Evolutionary conservation across 2,797 vertebrate genomes (phyloP), one percentile per base, ranked within the genome.

Genomic region (Melanogrammus aeglefinus): DNA sequence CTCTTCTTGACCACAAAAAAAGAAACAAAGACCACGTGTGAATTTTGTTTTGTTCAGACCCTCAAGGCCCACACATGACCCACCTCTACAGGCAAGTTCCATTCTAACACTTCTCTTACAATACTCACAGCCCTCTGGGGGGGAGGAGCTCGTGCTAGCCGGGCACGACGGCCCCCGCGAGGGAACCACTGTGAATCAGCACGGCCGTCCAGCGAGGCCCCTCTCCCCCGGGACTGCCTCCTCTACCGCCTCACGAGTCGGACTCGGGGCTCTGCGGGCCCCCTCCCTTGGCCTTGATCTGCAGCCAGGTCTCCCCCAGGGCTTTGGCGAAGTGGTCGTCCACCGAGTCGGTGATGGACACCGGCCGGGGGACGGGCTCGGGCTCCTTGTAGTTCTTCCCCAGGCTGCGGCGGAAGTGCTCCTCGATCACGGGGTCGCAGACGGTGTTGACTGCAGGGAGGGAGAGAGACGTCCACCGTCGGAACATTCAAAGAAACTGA

Each of bases 251-350:
- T 93, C 96, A 94, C 0, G 94, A 92, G 76, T 96, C 95, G 0
- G 95, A 90, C 87, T 97, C 95, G 0, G 96, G 95, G 83, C 86
- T 80, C 38, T 89, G 86, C 66, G 83, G 90, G 51, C 85, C 90
- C 12, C 91, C 89, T 12, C 96, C 96, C 90, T 97, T 97, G 0
- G 97, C 96, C 93, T 99, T 99, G 82, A 99, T 95, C 92, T 98
- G 96, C 75, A 96, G 95, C 98, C 98, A 99, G 31, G 97, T 95
- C 36, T 99, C 97, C 27, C 97, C 97, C 74, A 99, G 94, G 0
- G 98, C 98, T 93, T 99, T 99, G 90, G 97, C 96, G 71, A 99
- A 99, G 93, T 99, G 98, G 93, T 99, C 97, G 0, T 99, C 98
- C 76, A 99, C 98, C 0, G 97, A 98, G 66, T 97, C 97, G 0